phyloP scores from a whole-genome alignment of 1,140 invertebrate species.

The Lepidurus couesii region DNA sequence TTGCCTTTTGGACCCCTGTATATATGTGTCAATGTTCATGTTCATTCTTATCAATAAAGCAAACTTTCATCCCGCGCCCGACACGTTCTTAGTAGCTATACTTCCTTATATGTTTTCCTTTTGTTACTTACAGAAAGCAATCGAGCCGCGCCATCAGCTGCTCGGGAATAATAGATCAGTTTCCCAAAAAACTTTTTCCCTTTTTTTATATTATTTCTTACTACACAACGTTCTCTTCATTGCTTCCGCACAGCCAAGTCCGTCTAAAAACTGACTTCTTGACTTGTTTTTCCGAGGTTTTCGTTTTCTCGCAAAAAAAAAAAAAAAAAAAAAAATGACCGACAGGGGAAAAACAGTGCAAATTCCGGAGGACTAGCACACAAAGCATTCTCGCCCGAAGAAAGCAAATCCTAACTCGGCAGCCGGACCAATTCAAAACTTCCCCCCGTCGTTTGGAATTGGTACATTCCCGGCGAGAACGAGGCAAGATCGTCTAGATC shows the following conservation, averaged over 20 bases:
- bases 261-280: background rate
- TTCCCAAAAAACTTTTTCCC: background rate
- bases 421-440: conserved; percentile 14
- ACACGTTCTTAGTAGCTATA: background rate
- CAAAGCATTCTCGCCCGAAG: conserved; percentile 3
- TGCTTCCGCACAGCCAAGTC: background rate
- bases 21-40: conserved; percentile 2
- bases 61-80: conserved; percentile 6
- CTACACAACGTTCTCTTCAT: background rate
- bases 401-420: conserved; percentile 3
- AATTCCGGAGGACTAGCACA: background rate
- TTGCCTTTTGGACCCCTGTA: background rate
- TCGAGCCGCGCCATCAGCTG: conserved; percentile 12
- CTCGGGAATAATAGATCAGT: background rate
- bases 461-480: conserved; percentile 14
- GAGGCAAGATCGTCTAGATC: conserved; percentile 5
- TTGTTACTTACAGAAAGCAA: background rate
- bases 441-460: conserved; percentile 15
- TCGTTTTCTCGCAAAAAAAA: background rate
- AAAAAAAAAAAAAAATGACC: background rate
- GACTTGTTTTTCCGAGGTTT: background rate
- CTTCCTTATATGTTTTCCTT: background rate
- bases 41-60: conserved; percentile 16
- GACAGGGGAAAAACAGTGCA: conserved; percentile 1
- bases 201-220: background rate